phyloP scores from a whole-genome alignment of 2,797 vertebrate genomes.

The Vespertilio murinus region DNA sequence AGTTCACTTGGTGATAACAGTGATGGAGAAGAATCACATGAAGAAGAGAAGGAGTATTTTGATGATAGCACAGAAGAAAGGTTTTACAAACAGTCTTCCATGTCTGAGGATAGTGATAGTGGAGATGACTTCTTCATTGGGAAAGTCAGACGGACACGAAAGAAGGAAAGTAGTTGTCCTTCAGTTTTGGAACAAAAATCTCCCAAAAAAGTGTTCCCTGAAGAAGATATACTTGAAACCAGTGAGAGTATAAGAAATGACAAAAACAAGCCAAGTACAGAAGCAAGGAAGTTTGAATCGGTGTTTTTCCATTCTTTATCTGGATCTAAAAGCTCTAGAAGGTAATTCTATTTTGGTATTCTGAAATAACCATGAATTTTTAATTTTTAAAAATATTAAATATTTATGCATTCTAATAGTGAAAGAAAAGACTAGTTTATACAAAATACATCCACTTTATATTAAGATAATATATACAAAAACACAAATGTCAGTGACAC shows the following conservation, averaged over 20 bases:
- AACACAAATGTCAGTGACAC: neutral
- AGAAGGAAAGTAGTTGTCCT: constrained; percentile 80
- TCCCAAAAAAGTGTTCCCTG: constrained; percentile 42
- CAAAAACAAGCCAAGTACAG: constrained; percentile 47
- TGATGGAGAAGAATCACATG: constrained; percentile 82
- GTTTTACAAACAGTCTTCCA: constrained; percentile 92
- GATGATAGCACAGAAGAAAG: constrained; percentile 98
- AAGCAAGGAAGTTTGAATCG: constrained; percentile 85
- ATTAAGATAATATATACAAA: neutral
- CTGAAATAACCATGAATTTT: constrained; percentile 14
- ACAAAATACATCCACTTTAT: neutral
- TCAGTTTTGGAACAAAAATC: constrained; percentile 63
- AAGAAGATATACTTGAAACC: neutral
- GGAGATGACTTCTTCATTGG: constrained; percentile 94
- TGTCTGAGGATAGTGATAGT: constrained; percentile 90
- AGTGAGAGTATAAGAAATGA: constrained; percentile 37
- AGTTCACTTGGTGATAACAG: constrained; percentile 73
- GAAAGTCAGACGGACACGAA: constrained; percentile 92
- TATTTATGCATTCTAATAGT: neutral
- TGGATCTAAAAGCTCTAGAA: constrained; percentile 73
- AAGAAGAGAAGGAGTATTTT: constrained; percentile 91
- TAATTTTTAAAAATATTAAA: neutral
- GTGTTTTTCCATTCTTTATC: constrained; percentile 91
- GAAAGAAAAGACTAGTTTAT: neutral
- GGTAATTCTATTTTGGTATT: constrained; percentile 76